Evolutionary conservation across 2,797 vertebrate species (phyloP).

Genomic region (Podargus strigoides): DNA sequence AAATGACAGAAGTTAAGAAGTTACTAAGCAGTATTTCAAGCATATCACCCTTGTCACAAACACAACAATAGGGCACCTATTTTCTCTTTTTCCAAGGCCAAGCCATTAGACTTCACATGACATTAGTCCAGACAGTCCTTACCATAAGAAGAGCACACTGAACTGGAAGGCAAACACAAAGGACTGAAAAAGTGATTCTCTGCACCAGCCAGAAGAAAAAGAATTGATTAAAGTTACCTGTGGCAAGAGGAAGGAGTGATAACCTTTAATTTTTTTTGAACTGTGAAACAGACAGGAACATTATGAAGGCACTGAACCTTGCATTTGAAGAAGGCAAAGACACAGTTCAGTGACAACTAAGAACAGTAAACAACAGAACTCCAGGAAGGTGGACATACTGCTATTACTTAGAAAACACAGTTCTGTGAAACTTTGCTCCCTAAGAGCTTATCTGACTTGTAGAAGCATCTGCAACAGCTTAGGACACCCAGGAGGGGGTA

Average conservation of each 20-base stretch:
- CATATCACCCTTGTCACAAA: neutral
- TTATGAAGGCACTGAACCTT: neutral
- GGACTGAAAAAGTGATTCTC: neutral
- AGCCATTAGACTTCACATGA: neutral
- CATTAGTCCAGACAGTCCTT: neutral
- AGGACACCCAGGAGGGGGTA: neutral
- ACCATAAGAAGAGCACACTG: neutral
- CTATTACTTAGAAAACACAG: neutral
- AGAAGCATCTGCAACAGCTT: neutral
- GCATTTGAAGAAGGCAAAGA: neutral
- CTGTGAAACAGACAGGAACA: neutral
- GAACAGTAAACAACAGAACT: neutral
- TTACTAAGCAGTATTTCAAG: neutral
- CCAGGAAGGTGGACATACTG: neutral
- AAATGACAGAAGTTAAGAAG: neutral
- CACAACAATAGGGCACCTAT: neutral
- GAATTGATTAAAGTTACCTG: neutral
- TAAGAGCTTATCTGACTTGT: neutral
- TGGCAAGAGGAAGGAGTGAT: neutral
- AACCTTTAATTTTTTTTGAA: neutral
- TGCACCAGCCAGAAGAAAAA: neutral
- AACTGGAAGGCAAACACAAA: neutral
- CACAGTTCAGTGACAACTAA: neutral
- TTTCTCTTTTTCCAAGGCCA: neutral
- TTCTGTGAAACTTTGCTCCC: neutral